These are phyloP conservation scores for Euura lappo DNA, from an alignment of 1,140 invertebrate species.

Conservation along the genomic window DNA sequence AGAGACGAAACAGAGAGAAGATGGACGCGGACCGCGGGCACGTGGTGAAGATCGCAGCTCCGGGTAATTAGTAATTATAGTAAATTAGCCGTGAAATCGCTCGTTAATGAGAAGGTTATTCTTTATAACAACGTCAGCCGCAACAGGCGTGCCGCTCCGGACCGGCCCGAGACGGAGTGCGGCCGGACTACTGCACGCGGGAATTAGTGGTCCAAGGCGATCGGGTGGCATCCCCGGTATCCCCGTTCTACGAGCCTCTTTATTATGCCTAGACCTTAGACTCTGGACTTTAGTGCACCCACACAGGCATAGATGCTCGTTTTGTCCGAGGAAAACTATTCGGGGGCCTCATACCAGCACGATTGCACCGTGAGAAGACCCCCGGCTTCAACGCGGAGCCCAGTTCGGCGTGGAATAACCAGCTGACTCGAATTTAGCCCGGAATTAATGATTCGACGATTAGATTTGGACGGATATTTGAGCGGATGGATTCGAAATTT, in stretches of 20 bases:
- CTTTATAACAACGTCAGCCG: conserved; percentile 1
- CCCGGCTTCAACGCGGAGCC: no score
- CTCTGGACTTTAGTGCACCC: neutral
- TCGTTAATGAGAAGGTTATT: conserved; percentile 24
- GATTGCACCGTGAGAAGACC: no score
- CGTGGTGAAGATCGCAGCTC: conserved; percentile 4
- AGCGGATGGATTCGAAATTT: no score
- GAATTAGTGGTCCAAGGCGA: conserved; percentile 6
- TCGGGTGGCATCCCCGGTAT: neutral
- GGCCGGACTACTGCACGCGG: neutral
- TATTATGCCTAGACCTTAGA: neutral
- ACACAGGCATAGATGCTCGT: no score
- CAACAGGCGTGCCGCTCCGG: neutral
- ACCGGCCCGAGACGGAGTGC: neutral
- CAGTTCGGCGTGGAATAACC: no score
- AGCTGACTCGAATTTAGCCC: no score
- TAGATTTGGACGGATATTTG: no score
- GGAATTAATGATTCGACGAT: no score
- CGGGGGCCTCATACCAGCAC: no score
- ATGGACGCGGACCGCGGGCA: neutral
- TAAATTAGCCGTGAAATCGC: conserved; percentile 29
- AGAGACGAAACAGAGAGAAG: no score
- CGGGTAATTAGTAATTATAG: conserved; percentile 21
- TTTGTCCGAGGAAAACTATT: no score
- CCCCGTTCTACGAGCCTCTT: neutral